A percentile compares a stretch with the other conserved stretches of the same genome.
These are phyloP conservation scores for Hippocampus mohnikei DNA, from an alignment of 2,113 vertebrate species.

Conservation along the genomic window DNA sequence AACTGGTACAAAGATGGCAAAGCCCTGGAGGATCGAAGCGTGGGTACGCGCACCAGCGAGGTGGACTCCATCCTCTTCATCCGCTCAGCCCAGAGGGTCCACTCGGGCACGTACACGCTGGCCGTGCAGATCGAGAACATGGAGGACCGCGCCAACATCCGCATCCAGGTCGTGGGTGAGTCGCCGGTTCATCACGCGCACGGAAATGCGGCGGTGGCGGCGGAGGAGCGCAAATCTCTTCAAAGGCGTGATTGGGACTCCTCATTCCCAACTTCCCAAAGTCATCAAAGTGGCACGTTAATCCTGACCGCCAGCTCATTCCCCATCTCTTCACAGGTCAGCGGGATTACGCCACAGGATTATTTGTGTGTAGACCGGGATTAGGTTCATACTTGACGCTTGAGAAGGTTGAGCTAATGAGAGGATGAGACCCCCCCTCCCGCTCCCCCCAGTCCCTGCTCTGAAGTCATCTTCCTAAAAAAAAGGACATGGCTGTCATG, in stretches of 20 bases:
- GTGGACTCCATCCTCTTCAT: conserved; percentile 85
- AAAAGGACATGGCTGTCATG: neutral
- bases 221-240: conserved; percentile 33
- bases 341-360: conserved; percentile 50
- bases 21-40: conserved; percentile 70
- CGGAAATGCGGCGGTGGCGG: neutral
- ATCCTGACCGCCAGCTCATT: conserved; percentile 52
- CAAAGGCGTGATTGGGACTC: conserved; percentile 55
- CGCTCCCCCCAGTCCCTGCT: neutral
- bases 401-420: conserved; percentile 65
- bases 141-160: conserved; percentile 75
- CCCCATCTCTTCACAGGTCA: conserved; percentile 23
- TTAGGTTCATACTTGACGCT: conserved; percentile 57
- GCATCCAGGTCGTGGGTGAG: conserved; percentile 84
- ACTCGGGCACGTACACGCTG: conserved; percentile 83
- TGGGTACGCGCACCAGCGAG: conserved; percentile 74
- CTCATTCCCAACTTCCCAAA: conserved; percentile 48
- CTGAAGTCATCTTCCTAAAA: neutral
- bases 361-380: conserved; percentile 59
- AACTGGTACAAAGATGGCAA: conserved; percentile 79
- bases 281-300: conserved; percentile 59
- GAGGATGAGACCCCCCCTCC: conserved; percentile 28
- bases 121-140: conserved; percentile 81
- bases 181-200: neutral
- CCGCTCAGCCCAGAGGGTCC: conserved; percentile 72